phyloP scores from a whole-genome alignment of 2,888 invertebrate species.

The Homarus gammarus region DNA sequence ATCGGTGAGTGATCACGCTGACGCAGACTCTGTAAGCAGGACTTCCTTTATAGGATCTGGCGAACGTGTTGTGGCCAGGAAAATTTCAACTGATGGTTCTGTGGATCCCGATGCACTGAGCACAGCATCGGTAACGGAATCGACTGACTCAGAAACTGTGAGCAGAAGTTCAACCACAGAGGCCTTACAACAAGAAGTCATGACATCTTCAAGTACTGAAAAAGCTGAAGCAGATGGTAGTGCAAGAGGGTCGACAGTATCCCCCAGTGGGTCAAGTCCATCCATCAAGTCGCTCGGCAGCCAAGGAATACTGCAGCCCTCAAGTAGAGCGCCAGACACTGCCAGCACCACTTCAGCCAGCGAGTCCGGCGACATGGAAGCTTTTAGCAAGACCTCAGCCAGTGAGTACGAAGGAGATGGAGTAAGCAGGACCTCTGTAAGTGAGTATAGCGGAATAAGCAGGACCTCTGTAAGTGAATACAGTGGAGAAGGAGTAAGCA shows the following conservation, averaged over 20 bases:
- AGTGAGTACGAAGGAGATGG: conserved; percentile 12
- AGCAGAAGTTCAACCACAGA: conserved; percentile 24
- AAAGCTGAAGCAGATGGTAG: not conserved
- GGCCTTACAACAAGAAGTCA: conserved; percentile 1
- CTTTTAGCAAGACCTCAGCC: not conserved
- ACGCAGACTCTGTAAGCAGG: conserved; percentile 21
- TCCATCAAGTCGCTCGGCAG: not conserved
- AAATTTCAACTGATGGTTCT: not conserved
- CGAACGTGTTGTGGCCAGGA: not conserved
- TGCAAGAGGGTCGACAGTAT: not conserved
- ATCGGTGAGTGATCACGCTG: conserved; percentile 16
- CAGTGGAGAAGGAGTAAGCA: not conserved
- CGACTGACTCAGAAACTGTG: conserved; percentile 10
- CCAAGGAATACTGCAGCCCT: not conserved
- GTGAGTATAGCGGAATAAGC: conserved; percentile 2
- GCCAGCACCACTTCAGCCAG: conserved; percentile 13
- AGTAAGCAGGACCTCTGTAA: conserved; percentile 16
- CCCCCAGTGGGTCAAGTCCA: not conserved
- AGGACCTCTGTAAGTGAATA: conserved; percentile 14
- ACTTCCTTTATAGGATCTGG: not conserved
- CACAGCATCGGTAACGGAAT: conserved; percentile 14
- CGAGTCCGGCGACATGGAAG: conserved; percentile 21
- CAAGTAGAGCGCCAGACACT: conserved; percentile 7
- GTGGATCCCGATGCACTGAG: conserved; percentile 1
- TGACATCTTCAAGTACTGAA: not conserved